These are phyloP conservation scores for Chironomus tepperi DNA, from an alignment of 1,140 invertebrate genomes.

Conservation along the genomic window DNA sequence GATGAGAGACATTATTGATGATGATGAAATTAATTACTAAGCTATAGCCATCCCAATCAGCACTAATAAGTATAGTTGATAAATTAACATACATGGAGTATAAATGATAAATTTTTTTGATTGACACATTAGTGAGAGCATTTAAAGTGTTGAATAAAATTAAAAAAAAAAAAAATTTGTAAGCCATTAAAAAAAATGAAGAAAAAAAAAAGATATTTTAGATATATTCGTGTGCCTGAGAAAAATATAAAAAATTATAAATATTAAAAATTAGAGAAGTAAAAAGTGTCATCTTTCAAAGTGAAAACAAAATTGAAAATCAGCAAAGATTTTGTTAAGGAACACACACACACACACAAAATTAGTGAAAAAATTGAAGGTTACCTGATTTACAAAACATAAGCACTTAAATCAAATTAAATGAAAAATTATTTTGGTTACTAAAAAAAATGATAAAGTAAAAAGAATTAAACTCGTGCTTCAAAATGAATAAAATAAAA, in stretches of 20 bases:
- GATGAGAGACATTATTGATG: no score
- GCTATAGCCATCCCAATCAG: background rate
- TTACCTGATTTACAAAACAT: background rate
- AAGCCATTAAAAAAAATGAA: background rate
- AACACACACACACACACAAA: background rate
- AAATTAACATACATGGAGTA: no score
- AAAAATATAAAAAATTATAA: background rate
- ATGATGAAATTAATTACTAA: background rate
- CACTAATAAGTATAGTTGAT: background rate
- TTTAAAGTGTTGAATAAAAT: conserved; percentile 14
- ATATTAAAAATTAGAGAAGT: background rate
- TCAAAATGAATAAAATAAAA: conserved; percentile 5
- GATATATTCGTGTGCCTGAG: conserved; percentile 16
- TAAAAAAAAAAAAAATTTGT: background rate
- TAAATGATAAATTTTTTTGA: background rate
- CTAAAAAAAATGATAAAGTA: background rate
- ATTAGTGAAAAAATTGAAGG: conserved; percentile 14
- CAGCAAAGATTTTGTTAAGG: background rate
- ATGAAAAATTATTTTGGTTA: background rate
- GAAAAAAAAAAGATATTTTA: no score
- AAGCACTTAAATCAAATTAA: background rate
- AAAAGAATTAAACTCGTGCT: background rate
- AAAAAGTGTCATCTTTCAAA: background rate
- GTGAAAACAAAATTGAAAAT: background rate
- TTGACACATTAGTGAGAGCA: background rate